These are phyloP conservation scores for Sycobia sp. DNA, from an alignment of 1,140 invertebrate genomes.

Conservation along the genomic window DNA sequence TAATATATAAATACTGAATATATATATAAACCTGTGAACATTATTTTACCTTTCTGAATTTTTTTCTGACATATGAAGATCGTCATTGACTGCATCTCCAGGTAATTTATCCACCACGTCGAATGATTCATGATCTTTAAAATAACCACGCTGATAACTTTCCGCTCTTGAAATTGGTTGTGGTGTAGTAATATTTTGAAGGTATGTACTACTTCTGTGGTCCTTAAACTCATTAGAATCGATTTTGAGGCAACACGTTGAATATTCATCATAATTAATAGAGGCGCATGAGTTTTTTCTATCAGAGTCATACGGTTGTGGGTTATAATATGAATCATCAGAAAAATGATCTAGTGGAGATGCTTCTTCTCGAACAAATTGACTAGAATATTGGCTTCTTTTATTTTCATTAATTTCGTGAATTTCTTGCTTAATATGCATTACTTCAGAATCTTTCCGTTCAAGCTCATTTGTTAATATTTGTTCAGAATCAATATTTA, in stretches of 20 bases:
- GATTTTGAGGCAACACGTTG: slow-evolving; percentile 44
- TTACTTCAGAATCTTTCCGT: slow-evolving; percentile 55
- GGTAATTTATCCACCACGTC: slow-evolving; percentile 51
- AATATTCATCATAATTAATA: slow-evolving; percentile 44
- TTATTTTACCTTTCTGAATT: slow-evolving; percentile 53
- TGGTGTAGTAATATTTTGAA: slow-evolving; percentile 54
- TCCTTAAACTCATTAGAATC: slow-evolving; percentile 55
- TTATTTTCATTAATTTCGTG: slow-evolving; percentile 49
- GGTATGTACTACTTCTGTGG: slow-evolving; percentile 45
- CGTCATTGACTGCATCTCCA: slow-evolving; percentile 51
- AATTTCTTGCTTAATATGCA: slow-evolving; percentile 49
- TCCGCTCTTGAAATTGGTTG: slow-evolving; percentile 55
- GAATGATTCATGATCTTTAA: slow-evolving; percentile 55
- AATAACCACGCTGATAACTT: slow-evolving; percentile 55
- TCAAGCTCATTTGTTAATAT: slow-evolving; percentile 47
- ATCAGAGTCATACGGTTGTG: slow-evolving; percentile 39
- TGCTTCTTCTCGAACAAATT: slow-evolving; percentile 49
- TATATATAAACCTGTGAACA: no score
- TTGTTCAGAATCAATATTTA: slow-evolving; percentile 51
- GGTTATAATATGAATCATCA: slow-evolving; percentile 44
- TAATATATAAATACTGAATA: neutral
- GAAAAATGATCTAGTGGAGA: slow-evolving; percentile 53
- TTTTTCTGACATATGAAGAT: slow-evolving; percentile 56
- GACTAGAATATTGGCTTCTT: slow-evolving; percentile 40
- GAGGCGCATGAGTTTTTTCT: slow-evolving; percentile 54